Evolutionary conservation across 2,113 vertebrate species (phyloP), one percentile per base, ranked within the genome.

Genomic region (Rhinoderma darwinii): DNA sequence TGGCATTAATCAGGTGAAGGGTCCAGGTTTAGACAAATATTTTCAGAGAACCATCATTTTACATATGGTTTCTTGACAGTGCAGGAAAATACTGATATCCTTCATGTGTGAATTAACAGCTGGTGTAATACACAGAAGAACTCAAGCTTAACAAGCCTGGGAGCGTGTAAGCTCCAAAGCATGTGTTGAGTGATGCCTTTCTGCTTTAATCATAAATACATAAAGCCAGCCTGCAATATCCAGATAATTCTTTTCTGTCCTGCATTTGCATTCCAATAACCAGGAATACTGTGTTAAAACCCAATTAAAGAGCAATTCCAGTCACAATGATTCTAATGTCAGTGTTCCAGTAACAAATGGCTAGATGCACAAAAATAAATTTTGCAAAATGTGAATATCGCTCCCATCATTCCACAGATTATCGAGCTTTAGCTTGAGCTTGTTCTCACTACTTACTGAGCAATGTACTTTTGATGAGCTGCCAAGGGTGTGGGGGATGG

Each of bases 1-100:
- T 72, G 22, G 22, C 63, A 68, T 72, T 56, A 81, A 30, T 54
- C 47, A 86, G 47, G 70, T 37, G 47, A 56, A 72, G 84, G 44
- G 63, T 50, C 17, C 47, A 72, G 44, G 84, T 70, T 80, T 86
- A 72, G 11, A 70, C 32, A 72, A 86, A 81, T 81, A 86, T 86
- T 86, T 81, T 56, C 35, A 37, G 75, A 86, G 43, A 61, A 0
- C 37, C 7, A 80, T 86, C 66, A 1, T 0, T 76, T 77, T 80
- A 47, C 30, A 32, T 35, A 43, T 39, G 41, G 39, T 75, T 15
- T 59, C 25, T 66, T 78, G 56, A 30, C 41, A 32, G 25, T 1
- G 14, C 47, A 44, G 47, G 87, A 27, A 86, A 80, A 81, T 72
- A 56, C 43, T 11, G 25, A 37, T 63, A 82, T 75, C 51, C 25